Percentiles rank a stretch among this genome's conserved stretches.
Evolutionary conservation across 2,888 invertebrate species (phyloP).

Genomic region (Agrypnus murinus): DNA sequence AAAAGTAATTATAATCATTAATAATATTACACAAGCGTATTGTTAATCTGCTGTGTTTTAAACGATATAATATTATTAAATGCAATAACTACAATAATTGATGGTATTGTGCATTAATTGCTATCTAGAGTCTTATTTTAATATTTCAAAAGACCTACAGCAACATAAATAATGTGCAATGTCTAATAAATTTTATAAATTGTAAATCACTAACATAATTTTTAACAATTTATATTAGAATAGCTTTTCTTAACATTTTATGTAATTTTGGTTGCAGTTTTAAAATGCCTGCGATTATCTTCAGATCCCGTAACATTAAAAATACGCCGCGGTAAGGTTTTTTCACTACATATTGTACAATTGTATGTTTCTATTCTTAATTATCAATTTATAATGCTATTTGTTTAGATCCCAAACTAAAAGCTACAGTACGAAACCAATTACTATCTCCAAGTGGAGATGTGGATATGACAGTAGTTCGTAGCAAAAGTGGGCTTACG

Average conservation of each 20-base stretch:
- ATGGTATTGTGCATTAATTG: conserved; percentile 23
- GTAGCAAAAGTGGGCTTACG: conserved; percentile 71
- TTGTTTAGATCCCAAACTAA: conserved; percentile 87
- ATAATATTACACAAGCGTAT: too few relatives aligned
- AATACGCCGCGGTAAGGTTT: conserved; percentile 87
- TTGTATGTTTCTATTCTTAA: too few relatives aligned
- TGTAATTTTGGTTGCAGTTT: conserved; percentile 76
- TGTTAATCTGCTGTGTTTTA: too few relatives aligned
- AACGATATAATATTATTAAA: too few relatives aligned
- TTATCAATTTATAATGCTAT: background rate
- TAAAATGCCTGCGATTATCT: conserved; percentile 94
- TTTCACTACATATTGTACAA: too few relatives aligned
- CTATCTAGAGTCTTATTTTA: too few relatives aligned
- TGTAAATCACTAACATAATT: conserved; percentile 17
- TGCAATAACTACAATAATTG: too few relatives aligned
- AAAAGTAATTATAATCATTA: too few relatives aligned
- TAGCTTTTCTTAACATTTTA: conserved; percentile 29
- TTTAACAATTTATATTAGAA: conserved; percentile 46
- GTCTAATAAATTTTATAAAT: too few relatives aligned
- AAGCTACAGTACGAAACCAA: conserved; percentile 85
- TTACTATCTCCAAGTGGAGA: conserved; percentile 75
- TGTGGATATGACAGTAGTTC: conserved; percentile 72
- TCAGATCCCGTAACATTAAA: conserved; percentile 92
- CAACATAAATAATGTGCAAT: conserved; percentile 10
- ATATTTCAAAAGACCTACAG: background rate